phyloP scores from a whole-genome alignment of 2,113 vertebrate species.

The Ailurus styani region DNA sequence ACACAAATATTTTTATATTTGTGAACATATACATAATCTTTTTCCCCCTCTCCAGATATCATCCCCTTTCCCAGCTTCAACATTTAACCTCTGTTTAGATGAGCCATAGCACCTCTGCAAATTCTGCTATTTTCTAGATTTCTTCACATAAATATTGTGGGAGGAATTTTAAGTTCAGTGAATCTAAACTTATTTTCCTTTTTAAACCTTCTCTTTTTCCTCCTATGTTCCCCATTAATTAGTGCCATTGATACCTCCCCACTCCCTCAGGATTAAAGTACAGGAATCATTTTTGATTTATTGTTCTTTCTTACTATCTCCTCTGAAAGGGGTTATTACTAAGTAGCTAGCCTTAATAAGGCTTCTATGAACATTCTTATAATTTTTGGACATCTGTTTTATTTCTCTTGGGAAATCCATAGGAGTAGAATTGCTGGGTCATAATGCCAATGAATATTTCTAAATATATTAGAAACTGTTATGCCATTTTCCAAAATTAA shows the following conservation, averaged over 20 bases:
- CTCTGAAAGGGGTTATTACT: neutral
- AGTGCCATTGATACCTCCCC: neutral
- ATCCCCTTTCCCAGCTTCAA: neutral
- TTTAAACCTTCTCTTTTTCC: constrained; percentile 9
- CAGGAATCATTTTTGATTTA: neutral
- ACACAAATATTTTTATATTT: neutral
- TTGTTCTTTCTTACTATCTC: neutral
- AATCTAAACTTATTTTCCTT: neutral
- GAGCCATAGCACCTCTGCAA: neutral
- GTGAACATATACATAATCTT: neutral
- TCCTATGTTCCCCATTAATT: neutral
- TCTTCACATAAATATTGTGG: neutral
- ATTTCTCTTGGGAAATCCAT: neutral
- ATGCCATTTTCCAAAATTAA: neutral
- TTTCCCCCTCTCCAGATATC: neutral
- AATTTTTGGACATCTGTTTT: neutral
- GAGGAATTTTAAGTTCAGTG: neutral
- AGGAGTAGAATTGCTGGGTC: neutral
- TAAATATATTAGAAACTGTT: neutral
- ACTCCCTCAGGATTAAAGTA: neutral
- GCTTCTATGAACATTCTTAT: neutral
- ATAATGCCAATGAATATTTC: neutral
- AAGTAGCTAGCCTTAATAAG: constrained; percentile 7
- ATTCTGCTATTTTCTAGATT: neutral
- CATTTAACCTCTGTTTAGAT: neutral